phyloP scores from a whole-genome alignment of 2,888 invertebrate genomes.

The Liodrosophila aerea region DNA sequence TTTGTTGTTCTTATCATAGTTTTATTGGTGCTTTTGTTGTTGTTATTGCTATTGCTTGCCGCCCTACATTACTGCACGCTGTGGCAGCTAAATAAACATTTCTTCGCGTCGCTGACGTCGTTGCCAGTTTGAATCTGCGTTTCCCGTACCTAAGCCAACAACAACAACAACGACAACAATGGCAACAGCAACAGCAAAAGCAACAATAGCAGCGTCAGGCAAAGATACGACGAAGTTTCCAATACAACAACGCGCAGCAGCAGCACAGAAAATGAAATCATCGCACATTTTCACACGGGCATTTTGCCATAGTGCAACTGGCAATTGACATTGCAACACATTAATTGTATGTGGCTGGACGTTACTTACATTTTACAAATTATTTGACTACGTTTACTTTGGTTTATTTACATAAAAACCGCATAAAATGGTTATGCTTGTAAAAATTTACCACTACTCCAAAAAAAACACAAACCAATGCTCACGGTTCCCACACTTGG shows the following conservation, averaged over 20 bases:
- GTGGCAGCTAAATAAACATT: constrained; percentile 57
- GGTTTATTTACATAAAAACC: constrained; percentile 72
- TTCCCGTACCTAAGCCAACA: constrained; percentile 60
- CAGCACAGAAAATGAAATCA: constrained; percentile 80
- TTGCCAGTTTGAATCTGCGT: constrained; percentile 47
- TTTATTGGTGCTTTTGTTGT: constrained; percentile 28
- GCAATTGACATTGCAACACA: constrained; percentile 6
- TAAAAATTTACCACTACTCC: constrained; percentile 72
- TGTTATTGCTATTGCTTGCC: constrained; percentile 39
- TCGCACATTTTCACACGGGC: constrained; percentile 60
- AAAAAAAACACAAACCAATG: constrained; percentile 66
- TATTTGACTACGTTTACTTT: constrained; percentile 58
- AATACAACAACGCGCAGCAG: constrained; percentile 73
- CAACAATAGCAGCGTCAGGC: constrained; percentile 50
- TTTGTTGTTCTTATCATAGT: not conserved
- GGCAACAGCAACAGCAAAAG: constrained; percentile 45
- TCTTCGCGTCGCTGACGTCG: constrained; percentile 58
- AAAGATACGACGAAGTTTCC: constrained; percentile 70
- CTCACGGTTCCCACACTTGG: no score
- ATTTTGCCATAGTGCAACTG: constrained; percentile 1
- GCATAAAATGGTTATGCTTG: constrained; percentile 60
- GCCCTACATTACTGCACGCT: constrained; percentile 44
- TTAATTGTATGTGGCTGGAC: not conserved
- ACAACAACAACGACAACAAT: constrained; percentile 36
- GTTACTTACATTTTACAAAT: constrained; percentile 66